These are phyloP conservation scores for Macaca nemestrina DNA, from an alignment of 2,113 vertebrate species.

Conservation along the genomic window DNA sequence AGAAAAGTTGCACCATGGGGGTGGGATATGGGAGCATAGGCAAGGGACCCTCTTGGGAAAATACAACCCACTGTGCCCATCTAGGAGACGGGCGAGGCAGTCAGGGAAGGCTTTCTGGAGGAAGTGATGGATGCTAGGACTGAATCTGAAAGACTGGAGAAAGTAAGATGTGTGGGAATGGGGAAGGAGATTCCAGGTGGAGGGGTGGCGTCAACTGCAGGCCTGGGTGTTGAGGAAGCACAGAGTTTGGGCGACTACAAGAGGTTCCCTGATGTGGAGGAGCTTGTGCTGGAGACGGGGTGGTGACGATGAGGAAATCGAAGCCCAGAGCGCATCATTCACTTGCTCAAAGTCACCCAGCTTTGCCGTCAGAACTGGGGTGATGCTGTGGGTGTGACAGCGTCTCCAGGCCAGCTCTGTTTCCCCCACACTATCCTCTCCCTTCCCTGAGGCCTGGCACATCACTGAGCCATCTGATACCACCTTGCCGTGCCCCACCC, in stretches of 20 bases:
- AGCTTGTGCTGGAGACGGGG: background rate
- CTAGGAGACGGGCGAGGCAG: background rate
- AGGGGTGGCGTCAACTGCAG: too few species aligned
- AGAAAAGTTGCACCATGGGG: background rate
- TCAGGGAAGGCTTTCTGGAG: background rate
- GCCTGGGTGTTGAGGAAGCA: too few species aligned
- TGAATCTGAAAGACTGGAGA: background rate
- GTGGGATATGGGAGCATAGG: rapidly evolving
- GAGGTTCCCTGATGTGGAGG: background rate
- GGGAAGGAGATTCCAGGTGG: background rate
- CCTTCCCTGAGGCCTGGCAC: rapidly evolving
- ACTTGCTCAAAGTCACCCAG: background rate
- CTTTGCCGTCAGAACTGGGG: background rate
- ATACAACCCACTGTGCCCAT: rapidly evolving
- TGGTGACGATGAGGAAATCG: rapidly evolving
- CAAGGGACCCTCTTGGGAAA: background rate
- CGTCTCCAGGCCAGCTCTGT: background rate
- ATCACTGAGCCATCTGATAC: too few species aligned
- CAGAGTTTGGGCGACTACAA: background rate
- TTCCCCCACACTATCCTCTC: rapidly evolving
- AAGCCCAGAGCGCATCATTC: background rate
- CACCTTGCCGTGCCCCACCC: background rate
- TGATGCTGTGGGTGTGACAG: rapidly evolving
- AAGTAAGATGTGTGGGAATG: background rate
- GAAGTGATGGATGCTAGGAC: background rate